Evolutionary conservation across 2,113 vertebrate genomes (phyloP).

Genomic region (Ondatra zibethicus): DNA sequence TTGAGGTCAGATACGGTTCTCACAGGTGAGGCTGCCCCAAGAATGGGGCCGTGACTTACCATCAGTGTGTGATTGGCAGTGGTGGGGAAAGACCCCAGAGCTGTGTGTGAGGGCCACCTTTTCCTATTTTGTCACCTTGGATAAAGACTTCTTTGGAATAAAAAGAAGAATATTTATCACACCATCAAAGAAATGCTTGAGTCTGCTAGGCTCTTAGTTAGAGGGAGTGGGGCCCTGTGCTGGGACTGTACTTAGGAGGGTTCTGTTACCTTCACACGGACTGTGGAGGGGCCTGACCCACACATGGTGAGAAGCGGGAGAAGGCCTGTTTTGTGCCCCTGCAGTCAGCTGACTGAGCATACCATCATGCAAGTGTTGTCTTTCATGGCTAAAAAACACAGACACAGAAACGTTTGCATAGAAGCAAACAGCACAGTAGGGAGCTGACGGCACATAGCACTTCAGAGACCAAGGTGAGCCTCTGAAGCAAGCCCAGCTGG

Average conservation of each 20-base stretch:
- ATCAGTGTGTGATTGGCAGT: not conserved
- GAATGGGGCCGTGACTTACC: not conserved
- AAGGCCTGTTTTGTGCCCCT: not conserved
- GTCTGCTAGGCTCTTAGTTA: not conserved
- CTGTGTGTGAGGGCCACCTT: not conserved
- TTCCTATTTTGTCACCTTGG: not conserved
- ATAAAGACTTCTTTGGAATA: not conserved
- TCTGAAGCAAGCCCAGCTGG: not conserved
- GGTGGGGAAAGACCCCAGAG: not conserved
- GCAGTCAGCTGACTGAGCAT: not conserved
- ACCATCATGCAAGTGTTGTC: not conserved
- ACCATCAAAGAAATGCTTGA: not conserved
- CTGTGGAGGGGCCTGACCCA: not conserved
- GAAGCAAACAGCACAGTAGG: not conserved
- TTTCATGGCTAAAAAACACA: not conserved
- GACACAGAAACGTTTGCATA: not conserved
- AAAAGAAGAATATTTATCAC: not conserved
- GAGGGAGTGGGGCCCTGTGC: not conserved
- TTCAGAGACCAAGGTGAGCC: not conserved
- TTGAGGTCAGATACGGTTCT: not conserved
- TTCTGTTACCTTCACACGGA: not conserved
- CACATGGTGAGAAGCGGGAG: fast-evolving
- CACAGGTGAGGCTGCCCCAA: not conserved
- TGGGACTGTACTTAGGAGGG: not conserved
- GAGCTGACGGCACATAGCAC: not conserved